Conservation (phyloP, 2,113 vertebrate species). For the Okapia johnstoni region DNA sequence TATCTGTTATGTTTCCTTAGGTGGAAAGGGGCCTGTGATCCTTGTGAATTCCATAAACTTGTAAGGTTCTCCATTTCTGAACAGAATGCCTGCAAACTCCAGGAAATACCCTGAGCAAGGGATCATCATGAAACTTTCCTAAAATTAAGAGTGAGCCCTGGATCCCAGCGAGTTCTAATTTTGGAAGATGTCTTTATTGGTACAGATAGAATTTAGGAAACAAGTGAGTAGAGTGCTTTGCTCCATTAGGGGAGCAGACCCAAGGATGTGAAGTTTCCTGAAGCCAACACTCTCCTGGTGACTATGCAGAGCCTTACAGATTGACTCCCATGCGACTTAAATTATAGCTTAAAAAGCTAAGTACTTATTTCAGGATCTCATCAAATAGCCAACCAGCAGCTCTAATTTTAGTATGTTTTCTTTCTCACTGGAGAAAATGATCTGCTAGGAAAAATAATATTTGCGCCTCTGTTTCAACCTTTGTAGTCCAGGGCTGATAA, state of each 20-base stretch:
- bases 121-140: not conserved
- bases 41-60: not conserved
- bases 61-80: not conserved
- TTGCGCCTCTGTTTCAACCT: not conserved
- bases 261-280: not conserved
- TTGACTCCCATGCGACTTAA: not conserved
- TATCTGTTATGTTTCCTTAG: not conserved
- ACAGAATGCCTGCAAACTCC: not conserved
- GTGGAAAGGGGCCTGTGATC: not conserved
- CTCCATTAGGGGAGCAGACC: not conserved
- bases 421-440: not conserved
- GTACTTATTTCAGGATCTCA: not conserved
- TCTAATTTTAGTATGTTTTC: conserved; percentile 49
- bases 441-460: not conserved
- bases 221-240: not conserved
- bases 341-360: conserved; percentile 3
- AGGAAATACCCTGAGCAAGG: not conserved
- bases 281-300: not conserved
- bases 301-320: not conserved
- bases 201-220: not conserved
- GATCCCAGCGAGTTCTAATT: not conserved
- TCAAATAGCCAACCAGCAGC: not conserved
- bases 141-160: not conserved
- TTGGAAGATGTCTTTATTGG: not conserved
- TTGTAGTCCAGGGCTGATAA: not conserved